phyloP scores from a whole-genome alignment of 1,140 invertebrate genomes.

The Anoplophora glabripennis region DNA sequence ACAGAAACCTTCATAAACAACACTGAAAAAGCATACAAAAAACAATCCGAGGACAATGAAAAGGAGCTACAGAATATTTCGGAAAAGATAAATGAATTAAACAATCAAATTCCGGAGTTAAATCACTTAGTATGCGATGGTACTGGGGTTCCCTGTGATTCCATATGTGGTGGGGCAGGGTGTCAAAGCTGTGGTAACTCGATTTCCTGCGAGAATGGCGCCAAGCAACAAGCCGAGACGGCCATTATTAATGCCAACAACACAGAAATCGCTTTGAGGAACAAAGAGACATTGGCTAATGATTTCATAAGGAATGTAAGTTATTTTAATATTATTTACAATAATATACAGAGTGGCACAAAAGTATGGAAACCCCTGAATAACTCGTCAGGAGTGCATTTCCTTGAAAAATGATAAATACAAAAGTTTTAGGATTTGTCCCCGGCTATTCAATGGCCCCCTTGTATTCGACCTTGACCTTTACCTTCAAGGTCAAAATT shows the following conservation, averaged over 20 bases:
- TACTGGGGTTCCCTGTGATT: conserved; percentile 81
- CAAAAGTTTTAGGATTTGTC: no score
- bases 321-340: conserved; percentile 14
- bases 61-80: conserved; percentile 64
- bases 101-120: conserved; percentile 73
- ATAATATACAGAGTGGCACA: no score
- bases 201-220: conserved; percentile 84
- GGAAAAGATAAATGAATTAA: conserved; percentile 63
- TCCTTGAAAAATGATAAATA: no score
- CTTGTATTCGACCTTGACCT: no score
- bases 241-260: conserved; percentile 82
- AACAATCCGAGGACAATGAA: conserved; percentile 67
- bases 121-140: conserved; percentile 85
- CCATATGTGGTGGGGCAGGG: conserved; percentile 89
- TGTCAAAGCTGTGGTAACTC: conserved; percentile 85
- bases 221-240: conserved; percentile 80
- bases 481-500: no score
- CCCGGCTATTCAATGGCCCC: no score
- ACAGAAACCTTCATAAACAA: conserved; percentile 77
- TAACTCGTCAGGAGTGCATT: no score
- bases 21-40: conserved; percentile 66
- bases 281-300: conserved; percentile 76
- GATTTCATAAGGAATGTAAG: conserved; percentile 62
- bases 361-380: no score
- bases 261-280: conserved; percentile 74